These are phyloP conservation scores for Omphaloscelis lunosa DNA, from an alignment of 2,888 invertebrate genomes.

Conservation along the genomic window DNA sequence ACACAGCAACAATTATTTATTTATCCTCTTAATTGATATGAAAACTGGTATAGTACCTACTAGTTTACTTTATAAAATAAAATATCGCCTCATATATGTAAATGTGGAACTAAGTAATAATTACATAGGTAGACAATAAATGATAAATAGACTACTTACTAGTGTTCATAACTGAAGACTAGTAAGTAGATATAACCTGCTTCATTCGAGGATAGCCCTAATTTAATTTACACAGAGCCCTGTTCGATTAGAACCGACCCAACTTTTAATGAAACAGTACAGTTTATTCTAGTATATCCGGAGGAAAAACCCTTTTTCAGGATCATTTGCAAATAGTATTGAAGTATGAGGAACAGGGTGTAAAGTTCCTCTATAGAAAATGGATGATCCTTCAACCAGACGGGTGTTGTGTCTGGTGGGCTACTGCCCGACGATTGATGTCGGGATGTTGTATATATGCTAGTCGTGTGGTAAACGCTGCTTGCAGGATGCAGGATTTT, in stretches of 20 bases:
- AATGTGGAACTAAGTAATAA: not conserved
- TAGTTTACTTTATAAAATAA: not conserved
- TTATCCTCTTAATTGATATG: not conserved
- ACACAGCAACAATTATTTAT: not conserved
- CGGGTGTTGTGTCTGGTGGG: too few relatives aligned
- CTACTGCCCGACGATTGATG: too few relatives aligned
- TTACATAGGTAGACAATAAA: not conserved
- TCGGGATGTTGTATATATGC: too few relatives aligned
- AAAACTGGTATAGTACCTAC: not conserved
- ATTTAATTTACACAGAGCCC: conserved; percentile 27
- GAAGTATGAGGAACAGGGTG: too few relatives aligned
- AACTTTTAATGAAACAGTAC: conserved; percentile 30
- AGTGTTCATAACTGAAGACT: not conserved
- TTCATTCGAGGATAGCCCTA: not conserved
- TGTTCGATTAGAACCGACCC: not conserved
- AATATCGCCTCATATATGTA: not conserved
- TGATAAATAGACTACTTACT: too few relatives aligned
- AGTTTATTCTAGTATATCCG: not conserved
- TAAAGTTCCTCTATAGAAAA: too few relatives aligned
- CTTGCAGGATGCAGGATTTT: too few relatives aligned
- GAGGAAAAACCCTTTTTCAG: not conserved
- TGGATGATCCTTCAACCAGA: too few relatives aligned
- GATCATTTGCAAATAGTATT: not conserved
- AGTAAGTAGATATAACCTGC: conserved; percentile 1
- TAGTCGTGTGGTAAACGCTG: too few relatives aligned